Evolutionary conservation across 2,113 vertebrate species (phyloP).

Genomic region (Dromaius novaehollandiae): DNA sequence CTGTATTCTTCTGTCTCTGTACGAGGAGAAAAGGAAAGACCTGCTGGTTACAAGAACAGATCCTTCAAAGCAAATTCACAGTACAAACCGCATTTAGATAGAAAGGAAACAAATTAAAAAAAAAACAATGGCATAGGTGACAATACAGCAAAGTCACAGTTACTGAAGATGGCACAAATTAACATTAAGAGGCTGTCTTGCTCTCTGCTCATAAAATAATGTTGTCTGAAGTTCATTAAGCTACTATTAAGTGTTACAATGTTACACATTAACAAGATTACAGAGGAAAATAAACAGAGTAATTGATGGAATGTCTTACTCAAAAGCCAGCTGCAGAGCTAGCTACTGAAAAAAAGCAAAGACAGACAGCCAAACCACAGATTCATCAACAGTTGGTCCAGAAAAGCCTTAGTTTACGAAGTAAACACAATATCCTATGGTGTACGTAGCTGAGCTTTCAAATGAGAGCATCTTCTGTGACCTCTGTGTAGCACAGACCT

Average conservation of each 20-base stretch:
- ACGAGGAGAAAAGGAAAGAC: not conserved
- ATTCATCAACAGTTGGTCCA: not conserved
- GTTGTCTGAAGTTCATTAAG: constrained; percentile 41
- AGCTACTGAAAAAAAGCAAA: not conserved
- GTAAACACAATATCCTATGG: not conserved
- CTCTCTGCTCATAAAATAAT: not conserved
- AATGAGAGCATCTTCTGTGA: not conserved
- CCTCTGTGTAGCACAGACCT: not conserved
- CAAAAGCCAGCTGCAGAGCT: constrained; percentile 10
- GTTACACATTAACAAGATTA: constrained; percentile 16
- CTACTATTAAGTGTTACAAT: constrained; percentile 39
- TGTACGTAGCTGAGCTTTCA: not conserved
- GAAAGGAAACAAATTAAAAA: not conserved
- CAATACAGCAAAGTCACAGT: not conserved
- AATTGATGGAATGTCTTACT: constrained; percentile 7
- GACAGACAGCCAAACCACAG: constrained; percentile 34
- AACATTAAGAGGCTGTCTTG: not conserved
- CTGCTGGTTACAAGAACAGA: not conserved
- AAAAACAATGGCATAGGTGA: not conserved
- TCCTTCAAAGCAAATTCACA: not conserved
- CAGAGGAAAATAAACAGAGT: constrained; percentile 36
- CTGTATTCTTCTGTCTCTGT: not conserved
- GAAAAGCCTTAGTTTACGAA: not conserved
- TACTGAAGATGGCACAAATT: not conserved
- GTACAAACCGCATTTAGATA: not conserved